phyloP scores from a whole-genome alignment of 2,797 vertebrate genomes.

The Pempheris klunzingeri region DNA sequence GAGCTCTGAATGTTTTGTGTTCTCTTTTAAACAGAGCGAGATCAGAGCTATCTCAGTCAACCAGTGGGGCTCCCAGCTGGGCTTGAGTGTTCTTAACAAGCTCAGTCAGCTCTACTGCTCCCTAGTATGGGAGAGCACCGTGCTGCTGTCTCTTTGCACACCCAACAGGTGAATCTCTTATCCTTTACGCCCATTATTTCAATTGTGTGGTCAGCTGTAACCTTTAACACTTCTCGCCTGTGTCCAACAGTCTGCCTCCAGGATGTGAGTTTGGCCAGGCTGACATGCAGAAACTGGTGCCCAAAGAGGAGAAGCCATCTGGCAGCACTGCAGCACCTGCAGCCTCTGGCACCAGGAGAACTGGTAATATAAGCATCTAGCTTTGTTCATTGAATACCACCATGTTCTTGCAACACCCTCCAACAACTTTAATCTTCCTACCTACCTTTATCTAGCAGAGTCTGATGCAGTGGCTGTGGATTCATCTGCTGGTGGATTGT shows the following conservation, averaged over 20 bases:
- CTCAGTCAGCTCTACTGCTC: slow-evolving; percentile 98
- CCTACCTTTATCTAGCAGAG: slow-evolving; percentile 78
- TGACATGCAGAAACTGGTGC: slow-evolving; percentile 97
- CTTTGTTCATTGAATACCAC: background rate
- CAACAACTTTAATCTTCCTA: background rate
- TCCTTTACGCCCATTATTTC: background rate
- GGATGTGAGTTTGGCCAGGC: slow-evolving; percentile 97
- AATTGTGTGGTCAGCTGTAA: background rate
- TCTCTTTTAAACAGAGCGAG: slow-evolving; percentile 88
- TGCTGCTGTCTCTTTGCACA: slow-evolving; percentile 94
- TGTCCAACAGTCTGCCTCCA: slow-evolving; percentile 88
- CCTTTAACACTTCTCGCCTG: background rate
- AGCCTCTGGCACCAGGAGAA: slow-evolving; percentile 87
- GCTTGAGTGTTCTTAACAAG: slow-evolving; percentile 94
- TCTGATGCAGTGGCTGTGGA: slow-evolving; percentile 88
- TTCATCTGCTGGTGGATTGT: slow-evolving; percentile 90
- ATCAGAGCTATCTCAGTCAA: slow-evolving; percentile 97
- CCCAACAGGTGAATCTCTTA: slow-evolving; percentile 90
- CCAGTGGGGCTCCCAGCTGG: slow-evolving; percentile 97
- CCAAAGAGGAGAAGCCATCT: slow-evolving; percentile 93
- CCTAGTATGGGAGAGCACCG: slow-evolving; percentile 97
- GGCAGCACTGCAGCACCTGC: slow-evolving; percentile 71
- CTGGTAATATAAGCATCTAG: slow-evolving; percentile 83
- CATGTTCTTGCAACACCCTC: background rate
- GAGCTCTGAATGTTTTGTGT: slow-evolving; percentile 20